phyloP scores from a whole-genome alignment of 2,888 invertebrate species.

The Ecdyonurus torrentis region DNA sequence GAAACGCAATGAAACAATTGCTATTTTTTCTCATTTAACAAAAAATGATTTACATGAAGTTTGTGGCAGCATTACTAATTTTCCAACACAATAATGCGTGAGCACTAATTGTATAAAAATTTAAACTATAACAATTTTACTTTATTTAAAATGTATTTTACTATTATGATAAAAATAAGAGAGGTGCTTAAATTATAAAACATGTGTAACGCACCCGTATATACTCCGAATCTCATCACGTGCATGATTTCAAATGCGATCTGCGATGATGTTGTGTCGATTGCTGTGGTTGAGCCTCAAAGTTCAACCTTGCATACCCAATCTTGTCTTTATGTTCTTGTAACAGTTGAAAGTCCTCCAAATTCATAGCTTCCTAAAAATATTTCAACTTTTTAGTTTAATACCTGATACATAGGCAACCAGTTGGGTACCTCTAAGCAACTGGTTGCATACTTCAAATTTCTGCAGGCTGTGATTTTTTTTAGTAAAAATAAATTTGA shows the following conservation, averaged over 20 bases:
- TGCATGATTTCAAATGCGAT: conserved; percentile 23
- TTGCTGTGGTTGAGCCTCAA: conserved; percentile 17
- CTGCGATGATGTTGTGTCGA: conserved; percentile 14
- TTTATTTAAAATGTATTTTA: too few species aligned
- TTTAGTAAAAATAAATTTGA: too few species aligned
- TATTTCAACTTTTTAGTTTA: background rate
- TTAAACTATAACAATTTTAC: too few species aligned
- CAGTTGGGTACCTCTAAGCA: background rate
- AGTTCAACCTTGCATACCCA: conserved; percentile 24
- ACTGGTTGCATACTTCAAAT: background rate
- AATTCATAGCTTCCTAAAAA: conserved; percentile 17
- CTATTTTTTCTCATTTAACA: too few species aligned
- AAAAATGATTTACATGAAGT: too few species aligned
- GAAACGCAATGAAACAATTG: too few species aligned
- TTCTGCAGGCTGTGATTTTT: background rate
- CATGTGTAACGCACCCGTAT: conserved; percentile 21
- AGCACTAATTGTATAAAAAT: too few species aligned
- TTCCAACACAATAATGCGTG: too few species aligned
- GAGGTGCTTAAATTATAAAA: too few species aligned
- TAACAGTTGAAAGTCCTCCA: conserved; percentile 33
- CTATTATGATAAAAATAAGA: too few species aligned
- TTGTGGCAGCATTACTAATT: too few species aligned
- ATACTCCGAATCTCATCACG: conserved; percentile 27
- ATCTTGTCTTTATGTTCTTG: conserved; percentile 30
- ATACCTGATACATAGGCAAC: background rate